phyloP scores from a whole-genome alignment of 2,797 vertebrate genomes.

The Pseudocheirus occidentalis region DNA sequence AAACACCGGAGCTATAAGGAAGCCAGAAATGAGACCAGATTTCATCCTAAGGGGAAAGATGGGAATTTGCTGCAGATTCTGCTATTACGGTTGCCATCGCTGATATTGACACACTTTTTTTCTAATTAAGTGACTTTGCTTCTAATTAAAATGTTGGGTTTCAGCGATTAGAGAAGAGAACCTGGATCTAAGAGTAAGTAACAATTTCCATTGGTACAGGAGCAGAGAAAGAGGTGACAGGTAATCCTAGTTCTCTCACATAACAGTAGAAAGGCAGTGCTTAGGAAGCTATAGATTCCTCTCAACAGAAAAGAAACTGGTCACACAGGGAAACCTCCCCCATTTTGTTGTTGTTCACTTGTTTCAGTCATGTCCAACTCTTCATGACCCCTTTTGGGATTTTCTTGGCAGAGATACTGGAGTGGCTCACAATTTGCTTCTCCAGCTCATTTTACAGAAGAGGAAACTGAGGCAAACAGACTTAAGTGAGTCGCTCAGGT shows the following conservation, averaged over 20 bases:
- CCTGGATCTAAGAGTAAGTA: neutral
- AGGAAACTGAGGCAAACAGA: neutral
- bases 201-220: neutral
- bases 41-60: neutral
- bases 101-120: too few relatives aligned
- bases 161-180: neutral
- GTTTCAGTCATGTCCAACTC: neutral
- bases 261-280: neutral
- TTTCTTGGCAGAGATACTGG: neutral
- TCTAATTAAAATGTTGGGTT: neutral
- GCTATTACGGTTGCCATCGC: neutral
- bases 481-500: neutral
- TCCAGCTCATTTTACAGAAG: neutral
- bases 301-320: neutral
- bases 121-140: neutral
- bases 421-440: neutral
- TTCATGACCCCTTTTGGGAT: neutral
- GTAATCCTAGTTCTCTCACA: neutral
- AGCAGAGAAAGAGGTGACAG: neutral
- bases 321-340: neutral
- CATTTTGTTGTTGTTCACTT: neutral
- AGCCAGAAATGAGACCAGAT: neutral
- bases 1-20: neutral
- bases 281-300: neutral
- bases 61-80: neutral